Conservation (phyloP, 2,888 invertebrate species). For the Chloroclystis v-ata region DNA sequence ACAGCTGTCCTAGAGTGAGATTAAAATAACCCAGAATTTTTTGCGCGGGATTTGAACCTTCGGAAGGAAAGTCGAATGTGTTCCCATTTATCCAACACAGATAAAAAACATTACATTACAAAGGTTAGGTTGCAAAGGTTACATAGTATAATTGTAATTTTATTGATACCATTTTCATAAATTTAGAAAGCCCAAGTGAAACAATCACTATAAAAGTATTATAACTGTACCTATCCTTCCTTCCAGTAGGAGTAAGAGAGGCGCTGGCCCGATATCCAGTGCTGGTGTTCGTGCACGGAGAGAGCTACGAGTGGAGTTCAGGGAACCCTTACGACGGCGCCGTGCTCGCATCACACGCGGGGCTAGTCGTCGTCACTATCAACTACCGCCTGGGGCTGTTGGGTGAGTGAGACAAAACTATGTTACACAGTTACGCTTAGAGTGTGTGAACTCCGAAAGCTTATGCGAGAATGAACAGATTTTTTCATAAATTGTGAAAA, state of each 20-base stretch:
- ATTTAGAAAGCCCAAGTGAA: no score
- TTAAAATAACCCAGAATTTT: no score
- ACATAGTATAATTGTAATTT: no score
- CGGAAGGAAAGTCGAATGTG: no score
- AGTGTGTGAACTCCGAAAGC: neutral
- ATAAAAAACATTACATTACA: no score
- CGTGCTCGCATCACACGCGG: conserved; percentile 95
- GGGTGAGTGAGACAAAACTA: conserved; percentile 74
- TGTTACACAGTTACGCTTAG: neutral
- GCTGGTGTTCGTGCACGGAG: conserved; percentile 96
- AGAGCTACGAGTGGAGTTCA: conserved; percentile 97
- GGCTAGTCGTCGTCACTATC: conserved; percentile 92
- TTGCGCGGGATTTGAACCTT: no score
- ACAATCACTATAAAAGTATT: no score
- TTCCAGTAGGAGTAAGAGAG: conserved; percentile 80
- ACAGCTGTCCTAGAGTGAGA: no score
- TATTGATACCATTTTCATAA: no score
- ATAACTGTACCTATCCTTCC: conserved; percentile 22
- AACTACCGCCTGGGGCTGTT: conserved; percentile 90
- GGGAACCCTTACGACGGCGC: conserved; percentile 99
- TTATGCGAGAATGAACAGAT: neutral
- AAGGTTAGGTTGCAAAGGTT: no score
- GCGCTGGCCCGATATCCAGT: conserved; percentile 86
- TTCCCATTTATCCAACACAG: no score
- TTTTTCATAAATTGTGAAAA: no score